Conservation (phyloP, 2,797 vertebrate genomes). For the Tadarida brasiliensis region DNA sequence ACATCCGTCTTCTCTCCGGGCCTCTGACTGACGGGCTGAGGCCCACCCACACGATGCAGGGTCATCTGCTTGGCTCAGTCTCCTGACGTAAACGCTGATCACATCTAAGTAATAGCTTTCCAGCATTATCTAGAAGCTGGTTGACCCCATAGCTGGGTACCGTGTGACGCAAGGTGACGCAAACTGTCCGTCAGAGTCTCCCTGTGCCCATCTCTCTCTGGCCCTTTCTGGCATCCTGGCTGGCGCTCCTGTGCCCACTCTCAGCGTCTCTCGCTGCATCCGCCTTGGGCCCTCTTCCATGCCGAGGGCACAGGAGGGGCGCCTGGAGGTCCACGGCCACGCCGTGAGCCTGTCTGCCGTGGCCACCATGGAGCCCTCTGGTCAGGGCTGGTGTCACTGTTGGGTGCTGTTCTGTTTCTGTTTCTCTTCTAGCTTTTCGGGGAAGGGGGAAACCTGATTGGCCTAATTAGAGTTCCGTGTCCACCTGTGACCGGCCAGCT, state of each 20-base stretch:
- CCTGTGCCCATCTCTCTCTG: fast-evolving
- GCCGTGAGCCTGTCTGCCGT: fast-evolving
- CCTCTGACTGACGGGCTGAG: background rate
- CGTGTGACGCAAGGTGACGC: fast-evolving
- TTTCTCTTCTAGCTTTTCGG: background rate
- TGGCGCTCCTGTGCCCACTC: fast-evolving
- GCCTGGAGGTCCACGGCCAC: fast-evolving
- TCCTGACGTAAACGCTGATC: background rate
- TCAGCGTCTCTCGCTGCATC: fast-evolving
- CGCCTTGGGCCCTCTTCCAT: too few species aligned
- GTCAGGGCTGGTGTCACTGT: fast-evolving
- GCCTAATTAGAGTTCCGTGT: fast-evolving
- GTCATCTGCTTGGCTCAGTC: background rate
- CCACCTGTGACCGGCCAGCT: background rate
- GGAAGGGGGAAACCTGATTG: background rate
- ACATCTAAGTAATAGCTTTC: background rate
- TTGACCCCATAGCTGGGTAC: fast-evolving
- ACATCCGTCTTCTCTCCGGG: fast-evolving
- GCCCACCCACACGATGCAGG: fast-evolving
- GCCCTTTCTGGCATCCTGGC: too few species aligned
- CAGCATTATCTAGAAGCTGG: fast-evolving
- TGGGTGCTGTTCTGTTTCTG: fast-evolving
- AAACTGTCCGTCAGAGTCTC: fast-evolving
- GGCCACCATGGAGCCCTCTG: fast-evolving
- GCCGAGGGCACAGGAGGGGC: fast-evolving